A percentile compares a stretch with the other conserved stretches of the same genome.
Conservation (phyloP, 2,797 vertebrate species). For the Pelochelys cantorii region DNA sequence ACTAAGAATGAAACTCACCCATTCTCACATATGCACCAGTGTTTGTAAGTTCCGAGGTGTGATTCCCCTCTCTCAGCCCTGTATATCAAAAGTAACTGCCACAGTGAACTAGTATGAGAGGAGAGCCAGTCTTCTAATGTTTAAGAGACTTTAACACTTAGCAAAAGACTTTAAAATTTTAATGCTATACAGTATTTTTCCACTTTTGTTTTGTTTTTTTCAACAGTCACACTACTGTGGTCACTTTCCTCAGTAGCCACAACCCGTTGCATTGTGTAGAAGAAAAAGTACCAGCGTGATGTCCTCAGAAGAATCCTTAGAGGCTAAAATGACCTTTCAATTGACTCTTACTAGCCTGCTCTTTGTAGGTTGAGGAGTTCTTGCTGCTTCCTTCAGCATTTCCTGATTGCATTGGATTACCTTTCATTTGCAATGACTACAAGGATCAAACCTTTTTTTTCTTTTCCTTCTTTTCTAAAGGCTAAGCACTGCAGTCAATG, state of each 20-base stretch:
- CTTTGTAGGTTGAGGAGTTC: constrained; percentile 9
- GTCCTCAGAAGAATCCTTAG: neutral
- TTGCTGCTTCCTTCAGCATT: constrained; percentile 18
- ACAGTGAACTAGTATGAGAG: neutral
- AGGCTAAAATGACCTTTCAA: neutral
- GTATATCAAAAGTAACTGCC: neutral
- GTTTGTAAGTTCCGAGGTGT: neutral
- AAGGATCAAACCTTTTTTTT: neutral
- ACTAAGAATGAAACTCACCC: neutral
- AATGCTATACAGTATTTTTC: neutral
- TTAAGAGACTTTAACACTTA: neutral
- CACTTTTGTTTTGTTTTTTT: rapidly evolving
- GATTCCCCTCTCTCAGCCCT: neutral
- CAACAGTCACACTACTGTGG: neutral
- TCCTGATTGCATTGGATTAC: neutral
- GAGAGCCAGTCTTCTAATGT: neutral
- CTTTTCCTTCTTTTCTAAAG: neutral
- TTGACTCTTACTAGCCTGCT: constrained; percentile 3
- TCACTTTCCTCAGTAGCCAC: neutral
- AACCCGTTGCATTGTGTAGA: neutral
- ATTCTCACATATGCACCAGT: neutral
- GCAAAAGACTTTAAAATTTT: neutral
- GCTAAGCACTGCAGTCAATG: neutral
- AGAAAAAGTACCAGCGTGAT: neutral
- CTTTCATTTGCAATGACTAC: neutral